Percentiles rank a stretch among this genome's conserved stretches.
Evolutionary conservation across 2,888 invertebrate genomes (phyloP).

Genomic region (Agapostemon virescens): DNA sequence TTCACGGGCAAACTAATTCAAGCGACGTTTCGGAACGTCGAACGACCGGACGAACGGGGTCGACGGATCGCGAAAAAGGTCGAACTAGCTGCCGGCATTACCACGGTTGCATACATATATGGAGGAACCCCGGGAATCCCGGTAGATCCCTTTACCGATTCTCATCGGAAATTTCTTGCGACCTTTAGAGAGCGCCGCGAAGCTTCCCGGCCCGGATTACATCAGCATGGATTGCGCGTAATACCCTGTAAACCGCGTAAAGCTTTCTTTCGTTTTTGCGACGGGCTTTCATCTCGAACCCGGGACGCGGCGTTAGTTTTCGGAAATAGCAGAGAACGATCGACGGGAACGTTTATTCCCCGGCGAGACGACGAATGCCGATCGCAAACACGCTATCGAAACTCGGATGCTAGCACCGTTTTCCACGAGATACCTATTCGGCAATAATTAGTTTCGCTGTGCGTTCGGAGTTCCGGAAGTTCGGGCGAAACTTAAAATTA

Average conservation of each 20-base stretch:
- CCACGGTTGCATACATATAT: constrained; percentile 58
- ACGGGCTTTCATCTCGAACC: constrained; percentile 16
- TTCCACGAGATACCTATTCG: not conserved
- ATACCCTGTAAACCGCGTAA: constrained; percentile 55
- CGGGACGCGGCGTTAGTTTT: constrained; percentile 22
- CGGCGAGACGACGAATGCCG: not conserved
- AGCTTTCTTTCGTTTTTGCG: constrained; percentile 50
- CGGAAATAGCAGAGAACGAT: constrained; percentile 14
- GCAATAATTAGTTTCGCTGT: not conserved
- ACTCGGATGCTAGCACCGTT: not conserved
- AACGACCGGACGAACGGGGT: not conserved
- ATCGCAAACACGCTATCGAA: constrained; percentile 1
- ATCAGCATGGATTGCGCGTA: constrained; percentile 53
- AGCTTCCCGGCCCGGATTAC: constrained; percentile 49
- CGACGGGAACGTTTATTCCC: constrained; percentile 14
- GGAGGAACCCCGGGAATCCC: constrained; percentile 46
- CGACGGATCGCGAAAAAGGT: constrained; percentile 21
- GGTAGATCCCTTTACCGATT: constrained; percentile 44
- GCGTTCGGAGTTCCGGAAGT: not conserved
- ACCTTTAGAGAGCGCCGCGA: constrained; percentile 32
- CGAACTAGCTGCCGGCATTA: constrained; percentile 32
- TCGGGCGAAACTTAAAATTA: not conserved
- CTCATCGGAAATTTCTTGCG: constrained; percentile 62
- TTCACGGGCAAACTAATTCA: constrained; percentile 42
- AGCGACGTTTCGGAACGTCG: not conserved